phyloP scores from a whole-genome alignment of 2,113 vertebrate genomes.

The Pyrgilauda ruficollis region DNA sequence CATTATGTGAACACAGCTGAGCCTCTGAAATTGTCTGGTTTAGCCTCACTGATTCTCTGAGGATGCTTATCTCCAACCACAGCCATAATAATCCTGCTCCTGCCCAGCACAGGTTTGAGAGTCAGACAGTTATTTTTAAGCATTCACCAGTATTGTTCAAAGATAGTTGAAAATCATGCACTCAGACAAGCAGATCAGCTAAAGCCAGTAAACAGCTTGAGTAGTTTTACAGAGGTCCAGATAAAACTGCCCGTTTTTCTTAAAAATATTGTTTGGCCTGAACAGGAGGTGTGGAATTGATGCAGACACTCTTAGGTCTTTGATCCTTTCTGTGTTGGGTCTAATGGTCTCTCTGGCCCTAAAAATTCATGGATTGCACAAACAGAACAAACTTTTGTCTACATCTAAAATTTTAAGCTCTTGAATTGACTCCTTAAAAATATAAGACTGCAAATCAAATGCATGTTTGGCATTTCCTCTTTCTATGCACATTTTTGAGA shows the following conservation, averaged over 20 bases:
- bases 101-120: neutral
- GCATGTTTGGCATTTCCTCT: neutral
- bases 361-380: neutral
- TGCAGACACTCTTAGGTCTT: neutral
- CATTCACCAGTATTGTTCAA: neutral
- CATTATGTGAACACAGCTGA: neutral
- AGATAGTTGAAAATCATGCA: neutral
- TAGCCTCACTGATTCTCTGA: neutral
- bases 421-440: neutral
- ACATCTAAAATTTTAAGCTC: neutral
- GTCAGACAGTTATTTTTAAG: constrained; percentile 15
- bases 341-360: neutral
- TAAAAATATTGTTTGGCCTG: neutral
- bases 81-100: constrained; percentile 2
- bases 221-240: neutral
- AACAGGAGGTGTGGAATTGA: neutral
- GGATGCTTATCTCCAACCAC: constrained; percentile 32
- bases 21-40: neutral
- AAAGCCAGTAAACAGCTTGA: neutral
- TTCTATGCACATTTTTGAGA: neutral
- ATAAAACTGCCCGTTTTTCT: neutral
- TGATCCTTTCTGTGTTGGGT: neutral
- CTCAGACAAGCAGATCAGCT: neutral
- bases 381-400: neutral
- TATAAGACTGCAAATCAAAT: neutral